Evolutionary conservation across 53 echinoderm and acorn worm species (phyloP).

Genomic region (Holothuria leucospilota): DNA sequence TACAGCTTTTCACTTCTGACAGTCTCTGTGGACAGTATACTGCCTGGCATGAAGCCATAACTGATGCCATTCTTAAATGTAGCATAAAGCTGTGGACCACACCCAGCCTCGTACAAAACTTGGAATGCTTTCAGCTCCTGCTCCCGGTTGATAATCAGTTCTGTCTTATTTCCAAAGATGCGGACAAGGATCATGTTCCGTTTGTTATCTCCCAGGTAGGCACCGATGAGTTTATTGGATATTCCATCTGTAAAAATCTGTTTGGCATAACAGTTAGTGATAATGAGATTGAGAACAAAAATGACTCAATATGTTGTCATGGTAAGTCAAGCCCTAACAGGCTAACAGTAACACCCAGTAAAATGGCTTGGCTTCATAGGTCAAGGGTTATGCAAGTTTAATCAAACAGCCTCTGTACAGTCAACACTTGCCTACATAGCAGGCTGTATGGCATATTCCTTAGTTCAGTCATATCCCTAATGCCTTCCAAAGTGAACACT

Average conservation of each 20-base stretch:
- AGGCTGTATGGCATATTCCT: too few species aligned
- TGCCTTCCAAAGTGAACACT: too few species aligned
- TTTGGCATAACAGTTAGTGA: neutral
- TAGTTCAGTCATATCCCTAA: too few species aligned
- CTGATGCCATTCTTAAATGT: slow-evolving; percentile 87
- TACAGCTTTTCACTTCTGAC: slow-evolving; percentile 77
- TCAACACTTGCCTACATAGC: too few species aligned
- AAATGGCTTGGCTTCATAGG: too few species aligned
- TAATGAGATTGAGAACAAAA: too few species aligned
- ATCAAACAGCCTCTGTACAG: too few species aligned
- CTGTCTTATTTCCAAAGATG: slow-evolving; percentile 89
- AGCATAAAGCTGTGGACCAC: slow-evolving; percentile 87
- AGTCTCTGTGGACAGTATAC: slow-evolving; percentile 56
- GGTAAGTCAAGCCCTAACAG: too few species aligned
- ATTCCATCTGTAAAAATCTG: slow-evolving; percentile 90
- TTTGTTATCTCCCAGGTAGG: slow-evolving; percentile 74
- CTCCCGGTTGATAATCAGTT: slow-evolving; percentile 76
- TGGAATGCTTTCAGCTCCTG: slow-evolving; percentile 80
- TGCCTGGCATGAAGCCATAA: slow-evolving; percentile 88
- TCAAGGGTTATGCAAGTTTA: too few species aligned
- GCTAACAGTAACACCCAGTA: too few species aligned
- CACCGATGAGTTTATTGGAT: slow-evolving; percentile 91
- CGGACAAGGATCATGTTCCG: slow-evolving; percentile 78
- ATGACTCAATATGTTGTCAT: too few species aligned
- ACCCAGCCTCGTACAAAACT: slow-evolving; percentile 73